Conservation (phyloP, 64 coral and sea anemone species). For the Pocillopora damicornis region DNA sequence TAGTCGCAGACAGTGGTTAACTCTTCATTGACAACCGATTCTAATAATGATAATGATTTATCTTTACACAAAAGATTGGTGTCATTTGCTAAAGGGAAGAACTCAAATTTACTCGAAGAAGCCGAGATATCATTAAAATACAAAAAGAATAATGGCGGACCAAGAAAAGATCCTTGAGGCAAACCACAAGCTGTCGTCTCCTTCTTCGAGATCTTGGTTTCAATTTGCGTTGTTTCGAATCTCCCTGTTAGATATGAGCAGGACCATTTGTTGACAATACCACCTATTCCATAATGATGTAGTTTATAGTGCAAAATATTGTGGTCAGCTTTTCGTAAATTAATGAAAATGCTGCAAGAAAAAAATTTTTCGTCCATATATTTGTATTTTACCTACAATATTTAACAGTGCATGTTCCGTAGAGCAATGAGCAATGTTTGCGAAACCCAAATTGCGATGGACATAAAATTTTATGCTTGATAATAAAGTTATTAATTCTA, state of each 20-base stretch:
- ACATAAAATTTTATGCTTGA: too few species aligned
- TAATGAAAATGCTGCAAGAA: too few species aligned
- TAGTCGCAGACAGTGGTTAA: too few species aligned
- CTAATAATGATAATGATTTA: too few species aligned
- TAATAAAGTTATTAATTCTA: too few species aligned
- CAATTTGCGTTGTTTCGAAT: neutral
- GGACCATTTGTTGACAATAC: neutral
- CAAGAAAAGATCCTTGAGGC: neutral
- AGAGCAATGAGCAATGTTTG: too few species aligned
- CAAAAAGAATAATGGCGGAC: neutral
- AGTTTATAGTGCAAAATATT: neutral
- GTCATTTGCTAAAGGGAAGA: too few species aligned
- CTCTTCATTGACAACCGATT: too few species aligned
- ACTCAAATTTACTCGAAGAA: too few species aligned
- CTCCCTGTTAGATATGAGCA: neutral
- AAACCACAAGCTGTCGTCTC: neutral
- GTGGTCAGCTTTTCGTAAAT: neutral
- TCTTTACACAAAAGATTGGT: too few species aligned
- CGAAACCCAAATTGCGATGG: too few species aligned
- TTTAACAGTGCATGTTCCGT: neutral
- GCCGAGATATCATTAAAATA: too few species aligned
- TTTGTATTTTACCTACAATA: neutral
- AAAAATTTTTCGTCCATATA: neutral
- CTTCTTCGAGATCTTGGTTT: neutral
- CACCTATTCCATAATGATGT: neutral